Conservation (phyloP, 2,113 vertebrate genomes). For the Jacana jacana region DNA sequence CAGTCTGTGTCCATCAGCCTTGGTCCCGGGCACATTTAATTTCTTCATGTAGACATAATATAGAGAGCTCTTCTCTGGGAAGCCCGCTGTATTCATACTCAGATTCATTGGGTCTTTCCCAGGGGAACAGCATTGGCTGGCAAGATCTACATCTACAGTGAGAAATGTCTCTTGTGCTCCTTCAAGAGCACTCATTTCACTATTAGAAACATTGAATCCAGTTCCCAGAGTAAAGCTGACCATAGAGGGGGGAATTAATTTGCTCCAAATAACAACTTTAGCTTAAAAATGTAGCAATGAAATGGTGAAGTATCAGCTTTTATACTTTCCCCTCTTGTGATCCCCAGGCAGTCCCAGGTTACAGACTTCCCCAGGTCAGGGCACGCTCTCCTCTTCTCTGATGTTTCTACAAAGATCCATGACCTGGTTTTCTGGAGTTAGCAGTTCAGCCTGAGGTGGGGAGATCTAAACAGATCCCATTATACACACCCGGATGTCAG, state of each 20-base stretch:
- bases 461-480: background rate
- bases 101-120: no score
- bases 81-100: no score
- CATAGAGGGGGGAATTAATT: background rate
- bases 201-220: background rate
- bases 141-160: background rate
- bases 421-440: background rate
- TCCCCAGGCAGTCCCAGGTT: background rate
- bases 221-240: background rate
- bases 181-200: background rate
- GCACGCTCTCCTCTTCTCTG: background rate
- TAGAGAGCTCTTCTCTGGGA: no score
- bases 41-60: background rate
- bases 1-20: background rate
- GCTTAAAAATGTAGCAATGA: background rate
- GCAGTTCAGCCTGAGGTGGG: background rate
- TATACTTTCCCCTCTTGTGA: background rate
- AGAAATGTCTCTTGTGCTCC: background rate
- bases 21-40: background rate
- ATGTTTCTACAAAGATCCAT: background rate
- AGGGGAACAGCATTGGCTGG: no score
- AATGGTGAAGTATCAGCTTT: background rate
- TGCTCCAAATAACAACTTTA: background rate
- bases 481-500: background rate
- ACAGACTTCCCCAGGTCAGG: background rate